phyloP scores from a whole-genome alignment of 92 coral and sea anemone genomes.

The Heteractis magnifica region DNA sequence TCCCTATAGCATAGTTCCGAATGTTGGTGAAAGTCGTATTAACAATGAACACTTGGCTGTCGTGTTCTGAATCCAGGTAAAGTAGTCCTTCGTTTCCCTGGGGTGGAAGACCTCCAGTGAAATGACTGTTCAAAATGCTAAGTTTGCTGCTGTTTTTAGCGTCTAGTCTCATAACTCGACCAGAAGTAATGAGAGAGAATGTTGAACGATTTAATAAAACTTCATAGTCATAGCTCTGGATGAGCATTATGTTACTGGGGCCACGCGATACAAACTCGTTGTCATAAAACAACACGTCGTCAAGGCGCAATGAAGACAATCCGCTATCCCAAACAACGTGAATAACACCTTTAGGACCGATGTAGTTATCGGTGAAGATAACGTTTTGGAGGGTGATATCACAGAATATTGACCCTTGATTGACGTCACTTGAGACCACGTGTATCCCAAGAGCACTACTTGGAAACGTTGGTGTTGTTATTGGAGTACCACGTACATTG shows the following conservation, averaged over 20 bases:
- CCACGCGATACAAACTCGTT: background rate
- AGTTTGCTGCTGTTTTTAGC: slow-evolving; percentile 4
- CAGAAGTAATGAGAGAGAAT: slow-evolving; percentile 4
- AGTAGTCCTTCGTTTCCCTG: background rate
- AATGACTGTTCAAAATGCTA: background rate
- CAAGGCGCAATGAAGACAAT: slow-evolving; percentile 3
- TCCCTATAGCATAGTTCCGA: background rate
- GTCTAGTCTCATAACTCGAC: slow-evolving; percentile 2
- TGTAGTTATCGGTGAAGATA: slow-evolving; percentile 15
- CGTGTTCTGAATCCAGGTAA: slow-evolving; percentile 8
- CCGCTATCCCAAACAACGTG: slow-evolving; percentile 1
- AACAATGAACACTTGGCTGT: background rate
- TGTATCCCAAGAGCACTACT: slow-evolving; percentile 14
- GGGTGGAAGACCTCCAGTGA: slow-evolving; percentile 1
- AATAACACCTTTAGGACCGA: slow-evolving; percentile 27
- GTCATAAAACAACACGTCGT: background rate
- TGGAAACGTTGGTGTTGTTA: background rate
- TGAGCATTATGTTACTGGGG: background rate
- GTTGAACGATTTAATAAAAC: background rate
- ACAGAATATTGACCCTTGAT: slow-evolving; percentile 12
- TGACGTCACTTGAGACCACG: slow-evolving; percentile 20
- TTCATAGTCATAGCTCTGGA: background rate
- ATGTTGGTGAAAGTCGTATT: slow-evolving; percentile 1
- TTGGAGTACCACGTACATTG: background rate
- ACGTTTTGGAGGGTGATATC: slow-evolving; percentile 33